A percentile compares a stretch with the other conserved stretches of the same genome.
Conservation (phyloP, 2,888 invertebrate genomes). For the Dryobota labecula region DNA sequence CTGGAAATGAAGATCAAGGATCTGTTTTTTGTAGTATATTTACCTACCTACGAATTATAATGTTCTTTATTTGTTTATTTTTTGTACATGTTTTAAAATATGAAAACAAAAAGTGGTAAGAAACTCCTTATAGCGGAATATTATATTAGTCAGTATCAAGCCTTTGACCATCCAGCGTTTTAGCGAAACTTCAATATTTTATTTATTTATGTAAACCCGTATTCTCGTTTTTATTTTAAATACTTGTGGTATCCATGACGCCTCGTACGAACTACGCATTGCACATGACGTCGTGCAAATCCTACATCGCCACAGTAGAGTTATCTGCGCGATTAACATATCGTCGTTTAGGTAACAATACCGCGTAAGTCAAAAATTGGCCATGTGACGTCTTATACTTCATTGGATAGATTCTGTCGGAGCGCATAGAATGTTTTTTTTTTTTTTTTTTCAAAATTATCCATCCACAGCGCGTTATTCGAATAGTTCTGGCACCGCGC, state of each 20-base stretch:
- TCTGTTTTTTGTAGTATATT: slow-evolving; percentile 9
- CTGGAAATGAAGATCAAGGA: background rate
- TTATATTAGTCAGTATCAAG: background rate
- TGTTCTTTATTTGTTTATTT: background rate
- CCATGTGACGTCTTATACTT: no score
- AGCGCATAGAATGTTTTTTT: no score
- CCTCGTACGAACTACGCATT: background rate
- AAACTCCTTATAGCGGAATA: background rate
- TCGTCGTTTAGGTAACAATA: no score
- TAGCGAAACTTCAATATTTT: background rate
- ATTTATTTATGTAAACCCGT: background rate
- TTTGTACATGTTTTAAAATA: background rate
- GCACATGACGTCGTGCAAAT: background rate
- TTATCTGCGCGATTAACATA: background rate
- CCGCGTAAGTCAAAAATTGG: no score
- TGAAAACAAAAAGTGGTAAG: background rate
- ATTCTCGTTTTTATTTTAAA: background rate
- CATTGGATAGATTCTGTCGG: no score
- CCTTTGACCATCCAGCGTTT: background rate
- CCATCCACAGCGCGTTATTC: no score
- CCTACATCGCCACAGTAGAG: background rate
- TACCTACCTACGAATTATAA: background rate
- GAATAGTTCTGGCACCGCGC: no score
- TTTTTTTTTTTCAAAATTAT: no score
- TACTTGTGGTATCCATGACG: background rate